These are phyloP conservation scores for Oxytorus armatus DNA, from an alignment of 2,888 invertebrate genomes.

Conservation along the genomic window DNA sequence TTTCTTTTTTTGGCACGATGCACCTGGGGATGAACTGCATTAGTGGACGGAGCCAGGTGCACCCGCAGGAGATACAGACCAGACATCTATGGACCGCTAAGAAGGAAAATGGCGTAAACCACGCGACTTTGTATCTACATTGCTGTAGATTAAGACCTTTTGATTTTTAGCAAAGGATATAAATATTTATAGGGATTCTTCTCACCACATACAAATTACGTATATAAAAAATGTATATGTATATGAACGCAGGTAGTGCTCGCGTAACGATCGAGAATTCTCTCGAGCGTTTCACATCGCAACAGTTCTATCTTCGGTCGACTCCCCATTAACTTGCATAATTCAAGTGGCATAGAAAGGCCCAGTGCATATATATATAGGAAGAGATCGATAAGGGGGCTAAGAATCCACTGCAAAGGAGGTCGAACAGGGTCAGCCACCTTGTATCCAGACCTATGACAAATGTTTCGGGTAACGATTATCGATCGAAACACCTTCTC, in stretches of 20 bases:
- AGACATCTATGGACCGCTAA: background rate
- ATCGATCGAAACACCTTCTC: too few species aligned
- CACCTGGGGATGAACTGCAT: slow-evolving; percentile 24
- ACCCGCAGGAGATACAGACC: background rate
- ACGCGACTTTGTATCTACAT: background rate
- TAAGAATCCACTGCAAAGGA: slow-evolving; percentile 40
- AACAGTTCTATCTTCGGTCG: slow-evolving; percentile 48
- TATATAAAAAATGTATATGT: background rate
- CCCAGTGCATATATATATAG: too few species aligned
- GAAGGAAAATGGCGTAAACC: background rate
- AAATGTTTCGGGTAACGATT: too few species aligned
- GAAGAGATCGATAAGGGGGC: slow-evolving; percentile 64
- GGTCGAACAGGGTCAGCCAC: slow-evolving; percentile 59
- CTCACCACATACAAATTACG: slow-evolving; percentile 23
- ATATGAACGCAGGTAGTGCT: slow-evolving; percentile 10
- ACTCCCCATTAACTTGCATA: slow-evolving; percentile 61
- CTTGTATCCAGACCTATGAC: slow-evolving; percentile 20
- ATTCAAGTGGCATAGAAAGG: slow-evolving; percentile 65
- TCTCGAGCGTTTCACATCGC: slow-evolving; percentile 20
- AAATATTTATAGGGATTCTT: slow-evolving; percentile 15
- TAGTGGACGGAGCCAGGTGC: slow-evolving; percentile 33
- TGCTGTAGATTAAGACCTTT: background rate
- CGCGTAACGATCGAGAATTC: background rate
- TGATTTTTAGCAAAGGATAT: background rate
- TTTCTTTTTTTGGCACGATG: slow-evolving; percentile 29